Evolutionary conservation across 1,140 invertebrate genomes (phyloP).

Genomic region (Cyclina sinensis): DNA sequence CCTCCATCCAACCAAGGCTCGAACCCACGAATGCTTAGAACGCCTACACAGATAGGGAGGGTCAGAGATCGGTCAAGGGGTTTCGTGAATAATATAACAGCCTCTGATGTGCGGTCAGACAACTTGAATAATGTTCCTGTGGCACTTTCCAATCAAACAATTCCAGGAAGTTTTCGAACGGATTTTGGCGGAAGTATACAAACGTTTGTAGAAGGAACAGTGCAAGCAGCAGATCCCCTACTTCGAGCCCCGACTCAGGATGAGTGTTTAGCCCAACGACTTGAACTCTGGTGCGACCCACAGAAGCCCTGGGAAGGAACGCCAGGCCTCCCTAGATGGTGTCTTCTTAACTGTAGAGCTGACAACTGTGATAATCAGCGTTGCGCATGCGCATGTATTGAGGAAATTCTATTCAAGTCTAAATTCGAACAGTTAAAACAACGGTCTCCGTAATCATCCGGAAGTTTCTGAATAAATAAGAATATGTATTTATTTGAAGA

Average conservation of each 20-base stretch:
- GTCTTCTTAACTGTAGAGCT: conserved; percentile 32
- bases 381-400: conserved; percentile 48
- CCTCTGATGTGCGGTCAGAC: not conserved
- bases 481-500: too few relatives aligned
- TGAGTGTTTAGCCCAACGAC: not conserved
- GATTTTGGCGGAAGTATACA: not conserved
- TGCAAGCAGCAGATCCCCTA: not conserved
- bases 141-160: not conserved
- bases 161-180: not conserved
- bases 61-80: not conserved
- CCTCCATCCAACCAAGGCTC: not conserved
- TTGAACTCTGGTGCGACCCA: conserved; percentile 45
- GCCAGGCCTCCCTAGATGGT: conserved; percentile 29
- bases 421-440: conserved; percentile 10
- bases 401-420: conserved; percentile 24
- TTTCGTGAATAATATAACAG: not conserved
- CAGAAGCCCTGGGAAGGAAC: conserved; percentile 31
- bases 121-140: not conserved
- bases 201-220: not conserved
- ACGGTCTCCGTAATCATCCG: not conserved
- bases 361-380: conserved; percentile 48
- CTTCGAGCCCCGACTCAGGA: not conserved
- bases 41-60: not conserved
- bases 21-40: not conserved
- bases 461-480: too few relatives aligned